Base-by-base conservation (phyloP, 2,888 invertebrate species). In the Pyrgus malvae region DNA sequence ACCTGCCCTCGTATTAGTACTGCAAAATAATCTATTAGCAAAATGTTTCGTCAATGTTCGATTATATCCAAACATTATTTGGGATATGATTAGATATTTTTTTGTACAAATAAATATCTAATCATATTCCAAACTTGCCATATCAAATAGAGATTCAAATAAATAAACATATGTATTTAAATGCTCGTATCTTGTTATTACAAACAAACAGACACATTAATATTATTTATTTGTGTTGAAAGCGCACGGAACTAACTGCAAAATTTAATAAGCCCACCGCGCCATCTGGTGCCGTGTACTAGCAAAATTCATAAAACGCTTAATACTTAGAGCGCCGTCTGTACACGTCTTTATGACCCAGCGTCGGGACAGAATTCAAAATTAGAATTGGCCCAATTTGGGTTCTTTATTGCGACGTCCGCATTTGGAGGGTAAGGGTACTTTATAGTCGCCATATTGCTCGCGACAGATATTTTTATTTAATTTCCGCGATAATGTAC, bases 271-370 rank as follows among this genome's bases (percentile, higher is more conserved):
- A 67, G 65, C 57, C 61, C 54, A 60, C 55, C 55, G 61, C 60
- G 60, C 60, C 66, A 67, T 68, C 67, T 67, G 66, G 59, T 55
- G 58, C 55, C 56, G 59, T 61, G 60, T 61, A 63, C 64, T 56
- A 60, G 63, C 62, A 54, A 68, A 69, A 68, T 69, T 70, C 67
- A 67, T 70, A 69, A 67, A 69, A 68, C 63, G 68, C 58, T 66
- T 68, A 66, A 65, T 67, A 66, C 66, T 65, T 60, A 63, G 57
- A 48, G 51, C 58, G 54, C 65, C 69, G 61, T 65, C 63, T 64
- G 66, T 65, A 65, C 63, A 62, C 60, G 62, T 65, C 68, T 69
- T 70, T 70, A 70, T 66, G 64, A 57, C 62, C 58, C 42, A 48
- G 61, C 61, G 57, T 57, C 62, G 63, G 67, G 64, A 63, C 66